Base-by-base conservation (phyloP, 2,113 vertebrate species). In the Pteronura brasiliensis region DNA sequence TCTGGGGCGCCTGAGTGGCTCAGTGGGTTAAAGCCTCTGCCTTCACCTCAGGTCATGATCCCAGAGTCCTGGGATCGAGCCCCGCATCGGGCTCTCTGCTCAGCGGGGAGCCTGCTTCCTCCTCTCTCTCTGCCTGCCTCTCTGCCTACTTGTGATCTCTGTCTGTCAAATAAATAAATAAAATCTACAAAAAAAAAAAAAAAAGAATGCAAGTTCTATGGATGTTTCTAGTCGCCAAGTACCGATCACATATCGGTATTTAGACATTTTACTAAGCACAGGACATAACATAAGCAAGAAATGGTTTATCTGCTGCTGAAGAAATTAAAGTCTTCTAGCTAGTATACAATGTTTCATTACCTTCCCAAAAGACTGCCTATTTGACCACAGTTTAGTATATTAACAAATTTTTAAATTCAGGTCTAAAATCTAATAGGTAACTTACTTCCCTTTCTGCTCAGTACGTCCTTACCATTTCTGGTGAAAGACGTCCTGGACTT, bases 181-280 rank as follows among this genome's bases (percentile, higher is more conserved):
- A n/a, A n/a, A n/a, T n/a, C n/a, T n/a, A n/a, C n/a, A n/a, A n/a
- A n/a, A n/a, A n/a, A n/a, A n/a, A n/a, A n/a, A n/a, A n/a, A n/a
- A n/a, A n/a, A 31, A 97, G 29, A 92, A 92, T 80, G 36, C 10
- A 85, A 92, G 88, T 82, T 90, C 49, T 72, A 88, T 14, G 87
- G 61, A 81, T 47, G 11, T 14, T 84, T 77, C 85, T 39, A 76
- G 42, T 87, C 47, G 72, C 3, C 59, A 25, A 72, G n/a, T 34
- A 42, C 3, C 71, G 57, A 84, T 71, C 39, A 86, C 0, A 23
- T 39, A 57, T 39, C 25, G n/a, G n/a, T n/a, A n/a, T n/a, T n/a
- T n/a, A 89, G 77, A 23, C 47, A 92, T 90, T 89, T 87, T 91
- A 65, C 29, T 36, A 90, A 29, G 42, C 76, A 87, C 11, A 93